phyloP scores from a whole-genome alignment of 2,888 invertebrate species.

The Drosophila emarginata region DNA sequence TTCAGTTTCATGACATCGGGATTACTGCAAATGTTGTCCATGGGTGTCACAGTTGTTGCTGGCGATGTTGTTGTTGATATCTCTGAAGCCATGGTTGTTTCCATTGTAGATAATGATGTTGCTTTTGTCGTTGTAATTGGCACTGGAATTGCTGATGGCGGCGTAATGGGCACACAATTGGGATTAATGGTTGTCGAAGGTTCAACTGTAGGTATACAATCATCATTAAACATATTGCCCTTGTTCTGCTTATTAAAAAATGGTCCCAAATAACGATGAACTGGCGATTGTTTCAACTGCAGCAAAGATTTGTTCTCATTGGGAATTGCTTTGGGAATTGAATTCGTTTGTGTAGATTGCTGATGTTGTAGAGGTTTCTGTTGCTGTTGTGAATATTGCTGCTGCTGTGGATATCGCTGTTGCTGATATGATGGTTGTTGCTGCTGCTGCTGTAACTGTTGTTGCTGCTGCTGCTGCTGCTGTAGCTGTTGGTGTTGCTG shows the following conservation, averaged over 20 bases:
- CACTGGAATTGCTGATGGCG: background rate
- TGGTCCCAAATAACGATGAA: slow-evolving; percentile 45
- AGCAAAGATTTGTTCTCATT: slow-evolving; percentile 17
- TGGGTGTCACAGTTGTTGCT: background rate
- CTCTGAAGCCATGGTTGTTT: background rate
- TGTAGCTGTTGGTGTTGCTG: slow-evolving; percentile 9
- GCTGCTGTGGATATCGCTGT: slow-evolving; percentile 1
- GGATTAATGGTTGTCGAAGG: slow-evolving; percentile 49
- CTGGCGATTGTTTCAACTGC: slow-evolving; percentile 9
- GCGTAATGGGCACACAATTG: slow-evolving; percentile 53
- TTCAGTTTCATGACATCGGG: slow-evolving; percentile 70
- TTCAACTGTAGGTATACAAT: slow-evolving; percentile 17
- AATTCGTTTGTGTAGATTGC: slow-evolving; percentile 13
- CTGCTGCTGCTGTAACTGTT: background rate
- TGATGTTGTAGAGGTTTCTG: background rate
- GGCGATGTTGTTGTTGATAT: slow-evolving; percentile 9
- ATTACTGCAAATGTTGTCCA: background rate
- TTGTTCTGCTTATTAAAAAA: slow-evolving; percentile 42
- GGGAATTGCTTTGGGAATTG: slow-evolving; percentile 4
- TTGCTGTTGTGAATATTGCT: slow-evolving; percentile 1
- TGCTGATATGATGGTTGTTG: background rate
- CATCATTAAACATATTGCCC: slow-evolving; percentile 21
- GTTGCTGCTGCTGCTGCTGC: slow-evolving; percentile 15
- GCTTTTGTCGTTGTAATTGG: background rate
- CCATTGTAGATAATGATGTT: background rate